These are phyloP conservation scores for Electrona antarctica DNA, from an alignment of 2,113 vertebrate genomes.

Conservation along the genomic window DNA sequence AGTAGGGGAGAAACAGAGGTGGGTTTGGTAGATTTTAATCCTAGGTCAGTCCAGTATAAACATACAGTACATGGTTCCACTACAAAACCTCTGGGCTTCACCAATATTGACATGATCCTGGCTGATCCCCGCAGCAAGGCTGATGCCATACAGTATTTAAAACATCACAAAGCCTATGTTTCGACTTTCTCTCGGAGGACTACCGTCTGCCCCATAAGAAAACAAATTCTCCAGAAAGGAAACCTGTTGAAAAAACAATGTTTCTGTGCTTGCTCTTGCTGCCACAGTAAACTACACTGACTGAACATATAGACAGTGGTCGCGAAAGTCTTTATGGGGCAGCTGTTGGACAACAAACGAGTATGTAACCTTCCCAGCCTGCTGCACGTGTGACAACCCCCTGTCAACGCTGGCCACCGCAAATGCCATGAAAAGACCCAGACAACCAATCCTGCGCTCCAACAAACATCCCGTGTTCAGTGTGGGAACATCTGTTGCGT, in stretches of 20 bases:
- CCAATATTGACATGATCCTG: not conserved
- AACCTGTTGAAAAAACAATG: not conserved
- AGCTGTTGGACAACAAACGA: conserved; percentile 44
- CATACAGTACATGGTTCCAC: not conserved
- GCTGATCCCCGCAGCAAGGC: too few species aligned
- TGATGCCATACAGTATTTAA: too few species aligned
- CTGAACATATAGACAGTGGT: conserved; percentile 21
- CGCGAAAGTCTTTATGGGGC: conserved; percentile 15
- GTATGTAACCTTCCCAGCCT: conserved; percentile 32
- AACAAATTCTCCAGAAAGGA: not conserved
- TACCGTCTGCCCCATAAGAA: not conserved
- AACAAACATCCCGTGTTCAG: conserved; percentile 31
- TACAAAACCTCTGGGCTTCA: not conserved
- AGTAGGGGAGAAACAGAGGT: not conserved
- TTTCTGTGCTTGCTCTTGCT: conserved; percentile 7
- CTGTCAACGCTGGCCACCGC: conserved; percentile 57
- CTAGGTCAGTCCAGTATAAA: not conserved
- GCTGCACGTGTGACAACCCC: conserved; percentile 42
- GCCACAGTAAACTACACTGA: not conserved
- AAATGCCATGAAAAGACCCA: conserved; percentile 45
- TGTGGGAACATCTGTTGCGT: conserved; percentile 18
- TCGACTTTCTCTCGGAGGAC: not conserved
- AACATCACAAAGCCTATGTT: not conserved
- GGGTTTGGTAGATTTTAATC: not conserved
- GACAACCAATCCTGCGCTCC: conserved; percentile 2